These are phyloP conservation scores for Euschistus heros DNA, from an alignment of 1,140 invertebrate genomes.

Conservation along the genomic window DNA sequence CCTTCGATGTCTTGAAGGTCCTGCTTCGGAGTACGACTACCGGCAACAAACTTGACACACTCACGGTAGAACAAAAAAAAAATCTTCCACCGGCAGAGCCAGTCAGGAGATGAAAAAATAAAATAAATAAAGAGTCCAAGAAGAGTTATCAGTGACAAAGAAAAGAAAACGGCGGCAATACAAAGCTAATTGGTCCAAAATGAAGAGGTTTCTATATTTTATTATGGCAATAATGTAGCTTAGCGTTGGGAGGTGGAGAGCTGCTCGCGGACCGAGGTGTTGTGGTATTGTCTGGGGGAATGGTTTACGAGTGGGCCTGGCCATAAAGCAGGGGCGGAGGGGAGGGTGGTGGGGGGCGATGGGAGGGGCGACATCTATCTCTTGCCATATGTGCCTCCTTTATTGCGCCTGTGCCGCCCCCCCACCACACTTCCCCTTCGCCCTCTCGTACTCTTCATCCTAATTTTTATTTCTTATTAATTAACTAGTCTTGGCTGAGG, in stretches of 20 bases:
- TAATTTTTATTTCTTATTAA: background rate
- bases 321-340: constrained; percentile 9
- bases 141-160: background rate
- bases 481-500: background rate
- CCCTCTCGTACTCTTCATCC: background rate
- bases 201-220: background rate
- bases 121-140: background rate
- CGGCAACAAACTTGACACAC: background rate
- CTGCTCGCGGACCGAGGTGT: background rate
- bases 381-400: constrained; percentile 3
- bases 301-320: constrained; percentile 2
- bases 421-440: background rate
- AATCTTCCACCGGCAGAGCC: background rate
- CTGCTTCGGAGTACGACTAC: background rate
- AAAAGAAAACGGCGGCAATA: background rate
- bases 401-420: background rate
- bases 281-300: constrained; percentile 9
- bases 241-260: background rate
- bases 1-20: background rate
- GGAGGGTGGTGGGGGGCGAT: constrained; percentile 2
- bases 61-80: background rate
- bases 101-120: background rate
- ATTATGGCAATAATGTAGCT: background rate
- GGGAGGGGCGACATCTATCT: constrained; percentile 6
- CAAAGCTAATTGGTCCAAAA: background rate